These are phyloP conservation scores for Drosophila kanekoi DNA, from an alignment of 2,888 invertebrate species.

Conservation along the genomic window DNA sequence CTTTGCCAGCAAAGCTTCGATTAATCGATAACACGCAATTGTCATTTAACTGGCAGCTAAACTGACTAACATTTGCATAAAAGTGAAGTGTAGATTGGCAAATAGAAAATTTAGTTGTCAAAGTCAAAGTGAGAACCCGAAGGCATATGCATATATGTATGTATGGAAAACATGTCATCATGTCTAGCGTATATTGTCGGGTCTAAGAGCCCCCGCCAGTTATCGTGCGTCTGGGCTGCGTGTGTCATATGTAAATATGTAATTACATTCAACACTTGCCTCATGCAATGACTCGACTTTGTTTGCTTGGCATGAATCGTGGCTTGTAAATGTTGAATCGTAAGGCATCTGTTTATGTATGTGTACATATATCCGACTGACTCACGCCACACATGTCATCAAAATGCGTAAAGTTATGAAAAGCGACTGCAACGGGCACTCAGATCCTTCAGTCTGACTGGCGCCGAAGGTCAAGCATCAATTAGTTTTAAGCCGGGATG, in stretches of 20 bases:
- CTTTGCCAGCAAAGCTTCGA: slow-evolving; percentile 6
- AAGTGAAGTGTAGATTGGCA: slow-evolving; percentile 11
- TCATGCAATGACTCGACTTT: slow-evolving; percentile 29
- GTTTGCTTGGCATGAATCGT: slow-evolving; percentile 13
- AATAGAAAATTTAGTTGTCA: slow-evolving; percentile 11
- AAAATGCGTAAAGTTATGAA: slow-evolving; percentile 13
- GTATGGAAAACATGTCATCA: slow-evolving; percentile 3
- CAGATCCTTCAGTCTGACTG: not conserved
- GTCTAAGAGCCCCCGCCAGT: not conserved
- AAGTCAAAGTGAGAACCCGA: slow-evolving; percentile 12
- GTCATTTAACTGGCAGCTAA: slow-evolving; percentile 14
- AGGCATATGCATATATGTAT: slow-evolving; percentile 13
- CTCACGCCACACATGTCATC: slow-evolving; percentile 36
- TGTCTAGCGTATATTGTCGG: slow-evolving; percentile 22
- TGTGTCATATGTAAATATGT: slow-evolving; percentile 40
- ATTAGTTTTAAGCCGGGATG: slow-evolving; percentile 9
- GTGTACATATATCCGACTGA: slow-evolving; percentile 16
- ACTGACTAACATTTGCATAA: slow-evolving; percentile 4
- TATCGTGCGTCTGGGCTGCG: slow-evolving; percentile 7
- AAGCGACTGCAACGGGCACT: slow-evolving; percentile 1
- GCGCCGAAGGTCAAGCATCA: slow-evolving; percentile 31
- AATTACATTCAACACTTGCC: slow-evolving; percentile 30
- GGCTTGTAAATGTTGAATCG: slow-evolving; percentile 5
- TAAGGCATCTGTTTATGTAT: slow-evolving; percentile 1
- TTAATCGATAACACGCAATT: slow-evolving; percentile 38